phyloP scores from a whole-genome alignment of 2,888 invertebrate genomes.

The Malthinus flaveolus region DNA sequence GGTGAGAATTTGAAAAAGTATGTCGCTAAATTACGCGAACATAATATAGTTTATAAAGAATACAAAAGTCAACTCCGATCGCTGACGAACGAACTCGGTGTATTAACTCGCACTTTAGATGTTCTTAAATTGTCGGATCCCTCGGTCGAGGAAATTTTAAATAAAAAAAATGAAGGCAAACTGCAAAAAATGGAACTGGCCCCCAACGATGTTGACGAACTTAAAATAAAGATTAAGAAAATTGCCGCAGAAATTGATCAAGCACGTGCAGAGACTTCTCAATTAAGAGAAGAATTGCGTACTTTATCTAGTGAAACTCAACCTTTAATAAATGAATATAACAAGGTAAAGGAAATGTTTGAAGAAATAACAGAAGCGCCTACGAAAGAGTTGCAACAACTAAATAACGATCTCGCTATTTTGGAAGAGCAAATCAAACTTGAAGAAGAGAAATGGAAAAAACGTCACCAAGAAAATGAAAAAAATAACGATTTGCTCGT shows the following conservation, averaged over 20 bases:
- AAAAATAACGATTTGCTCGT: slow-evolving; percentile 61
- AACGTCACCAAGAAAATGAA: slow-evolving; percentile 59
- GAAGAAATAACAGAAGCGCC: slow-evolving; percentile 32
- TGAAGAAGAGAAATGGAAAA: slow-evolving; percentile 61
- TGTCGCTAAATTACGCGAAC: slow-evolving; percentile 77
- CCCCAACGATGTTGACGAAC: slow-evolving; percentile 60
- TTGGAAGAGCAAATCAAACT: slow-evolving; percentile 58
- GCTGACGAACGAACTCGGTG: slow-evolving; percentile 64
- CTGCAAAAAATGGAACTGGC: slow-evolving; percentile 58
- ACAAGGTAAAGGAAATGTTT: slow-evolving; percentile 29
- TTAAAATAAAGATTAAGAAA: slow-evolving; percentile 34
- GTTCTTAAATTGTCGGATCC: slow-evolving; percentile 58
- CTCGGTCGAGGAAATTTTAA: slow-evolving; percentile 25
- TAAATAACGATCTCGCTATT: slow-evolving; percentile 60
- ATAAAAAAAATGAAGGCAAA: slow-evolving; percentile 29
- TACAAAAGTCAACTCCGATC: slow-evolving; percentile 74
- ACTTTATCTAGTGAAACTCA: slow-evolving; percentile 14
- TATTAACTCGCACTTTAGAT: slow-evolving; percentile 74
- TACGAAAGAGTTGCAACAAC: slow-evolving; percentile 57
- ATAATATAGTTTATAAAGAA: slow-evolving; percentile 81
- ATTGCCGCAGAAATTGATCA: slow-evolving; percentile 33
- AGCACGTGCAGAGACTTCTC: slow-evolving; percentile 29
- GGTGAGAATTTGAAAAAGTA: slow-evolving; percentile 87
- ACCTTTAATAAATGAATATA: slow-evolving; percentile 15
- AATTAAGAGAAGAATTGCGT: slow-evolving; percentile 31